Evolutionary conservation across 2,113 vertebrate genomes (phyloP).

Genomic region (Triplophysa rosa): DNA sequence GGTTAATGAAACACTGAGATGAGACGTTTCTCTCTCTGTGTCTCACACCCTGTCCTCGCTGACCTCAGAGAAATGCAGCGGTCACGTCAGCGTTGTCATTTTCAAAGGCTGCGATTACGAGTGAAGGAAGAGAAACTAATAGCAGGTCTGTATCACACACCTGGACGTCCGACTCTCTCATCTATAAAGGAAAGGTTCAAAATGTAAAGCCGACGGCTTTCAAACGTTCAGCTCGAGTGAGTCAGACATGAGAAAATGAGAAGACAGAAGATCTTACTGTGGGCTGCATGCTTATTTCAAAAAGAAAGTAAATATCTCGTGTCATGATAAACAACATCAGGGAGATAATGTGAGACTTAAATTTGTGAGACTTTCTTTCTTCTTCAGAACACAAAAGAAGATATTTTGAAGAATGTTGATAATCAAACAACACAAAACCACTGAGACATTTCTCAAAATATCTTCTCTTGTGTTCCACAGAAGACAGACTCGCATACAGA

Average conservation of each 20-base stretch:
- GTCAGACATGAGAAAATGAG: slow-evolving; percentile 35
- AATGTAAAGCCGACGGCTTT: slow-evolving; percentile 59
- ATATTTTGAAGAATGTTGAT: too few species aligned
- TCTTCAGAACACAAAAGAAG: too few species aligned
- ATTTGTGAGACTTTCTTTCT: too few species aligned
- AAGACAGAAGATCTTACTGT: neutral
- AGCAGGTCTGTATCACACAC: slow-evolving; percentile 62
- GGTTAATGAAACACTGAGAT: too few species aligned
- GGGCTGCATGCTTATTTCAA: neutral
- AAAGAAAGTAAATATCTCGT: neutral
- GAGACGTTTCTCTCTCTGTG: too few species aligned
- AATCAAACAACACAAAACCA: too few species aligned
- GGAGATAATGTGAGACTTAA: too few species aligned
- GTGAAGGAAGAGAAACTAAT: slow-evolving; percentile 45
- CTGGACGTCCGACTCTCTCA: slow-evolving; percentile 72
- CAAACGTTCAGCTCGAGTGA: slow-evolving; percentile 54
- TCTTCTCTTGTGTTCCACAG: too few species aligned
- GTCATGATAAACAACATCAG: too few species aligned
- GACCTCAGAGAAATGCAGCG: neutral
- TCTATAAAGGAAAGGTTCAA: slow-evolving; percentile 65
- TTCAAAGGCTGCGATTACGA: slow-evolving; percentile 44
- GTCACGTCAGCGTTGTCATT: slow-evolving; percentile 7
- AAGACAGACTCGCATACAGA: too few species aligned
- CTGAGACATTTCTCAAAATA: too few species aligned
- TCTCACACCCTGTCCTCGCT: too few species aligned